Conservation (phyloP, 2,888 invertebrate genomes). For the Aleiodes testaceus region DNA sequence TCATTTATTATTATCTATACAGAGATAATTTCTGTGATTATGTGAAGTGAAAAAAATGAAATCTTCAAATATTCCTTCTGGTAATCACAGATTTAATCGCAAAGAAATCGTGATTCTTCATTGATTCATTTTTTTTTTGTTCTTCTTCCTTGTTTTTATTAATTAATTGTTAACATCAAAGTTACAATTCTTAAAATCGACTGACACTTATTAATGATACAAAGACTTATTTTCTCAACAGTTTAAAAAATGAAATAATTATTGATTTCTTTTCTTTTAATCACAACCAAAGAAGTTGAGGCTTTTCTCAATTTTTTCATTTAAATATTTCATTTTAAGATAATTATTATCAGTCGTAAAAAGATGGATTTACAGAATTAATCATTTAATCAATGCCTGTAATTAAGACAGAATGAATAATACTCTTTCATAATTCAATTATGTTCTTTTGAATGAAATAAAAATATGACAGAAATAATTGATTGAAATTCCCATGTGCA, state of each 20-base stretch:
- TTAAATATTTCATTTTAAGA: background rate
- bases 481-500: background rate
- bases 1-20: conserved; percentile 54
- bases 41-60: conserved; percentile 28
- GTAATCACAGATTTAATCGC: conserved; percentile 55
- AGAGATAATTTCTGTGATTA: conserved; percentile 54
- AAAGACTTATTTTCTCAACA: conserved; percentile 54
- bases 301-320: background rate
- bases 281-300: conserved; percentile 7
- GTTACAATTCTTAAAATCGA: conserved; percentile 58
- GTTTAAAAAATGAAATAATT: background rate
- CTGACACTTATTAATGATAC: conserved; percentile 65
- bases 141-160: conserved; percentile 50
- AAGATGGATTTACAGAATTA: conserved; percentile 1
- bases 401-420: conserved; percentile 15
- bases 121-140: conserved; percentile 33
- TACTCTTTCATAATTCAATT: conserved; percentile 26
- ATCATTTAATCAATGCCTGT: background rate
- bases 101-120: conserved; percentile 47
- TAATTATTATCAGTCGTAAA: background rate
- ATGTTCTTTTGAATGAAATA: conserved; percentile 36
- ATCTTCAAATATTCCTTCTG: conserved; percentile 38
- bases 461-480: conserved; percentile 16
- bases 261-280: background rate
- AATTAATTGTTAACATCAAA: conserved; percentile 57